Evolutionary conservation across 2,113 vertebrate genomes (phyloP), one percentile per base, ranked within the genome.

Genomic region (Crotalus horridus): DNA sequence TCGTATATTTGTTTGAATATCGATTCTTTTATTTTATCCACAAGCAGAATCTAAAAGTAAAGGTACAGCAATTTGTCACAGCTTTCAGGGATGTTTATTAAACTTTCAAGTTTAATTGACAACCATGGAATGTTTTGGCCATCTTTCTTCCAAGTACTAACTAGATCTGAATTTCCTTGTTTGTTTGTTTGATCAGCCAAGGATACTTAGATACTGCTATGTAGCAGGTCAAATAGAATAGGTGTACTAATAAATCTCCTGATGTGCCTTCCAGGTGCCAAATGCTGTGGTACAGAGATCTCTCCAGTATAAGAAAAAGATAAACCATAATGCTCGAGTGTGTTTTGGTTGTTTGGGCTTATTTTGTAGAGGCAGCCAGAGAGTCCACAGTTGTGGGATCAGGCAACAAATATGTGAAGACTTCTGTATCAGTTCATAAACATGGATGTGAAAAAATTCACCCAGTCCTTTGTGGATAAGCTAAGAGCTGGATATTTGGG

Each of bases 381-480:
- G 33, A 81, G 26, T 3, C 17, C 51, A 87, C 86, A 54, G n/a
- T 87, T 29, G 46, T 26, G 17, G 29, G 13, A 87, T 87, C 11
- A n/a, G 51, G 12, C 12, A 53, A 48, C 1, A 13, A 8, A 51
- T 29, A 51, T n/a, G 26, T 53, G 48, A 53, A 87, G 26, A 26
- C 26, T 29, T 87, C 48, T 87, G 23, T 26, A 26, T 46, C 46
- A 87, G 21, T n/a, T 29, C 86, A 87, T 81, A 43, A 81, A 43
- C 3, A 13, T 87, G 48, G 48, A 29, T 13, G 10, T 87, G 12
- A 53, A 24, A 87, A 11, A 53, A 48, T 54, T 4, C 88, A 89
- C 56, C 13, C 56, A 64, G 55, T 87, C 24, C 81, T 94, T 90
- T 1, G 56, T 55, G 56, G 92, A 93, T 96, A 95, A 89, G 93